A percentile compares a stretch with the other conserved stretches of the same genome.
These are phyloP conservation scores for Molothrus ater DNA, from an alignment of 2,797 vertebrate genomes.

Conservation along the genomic window DNA sequence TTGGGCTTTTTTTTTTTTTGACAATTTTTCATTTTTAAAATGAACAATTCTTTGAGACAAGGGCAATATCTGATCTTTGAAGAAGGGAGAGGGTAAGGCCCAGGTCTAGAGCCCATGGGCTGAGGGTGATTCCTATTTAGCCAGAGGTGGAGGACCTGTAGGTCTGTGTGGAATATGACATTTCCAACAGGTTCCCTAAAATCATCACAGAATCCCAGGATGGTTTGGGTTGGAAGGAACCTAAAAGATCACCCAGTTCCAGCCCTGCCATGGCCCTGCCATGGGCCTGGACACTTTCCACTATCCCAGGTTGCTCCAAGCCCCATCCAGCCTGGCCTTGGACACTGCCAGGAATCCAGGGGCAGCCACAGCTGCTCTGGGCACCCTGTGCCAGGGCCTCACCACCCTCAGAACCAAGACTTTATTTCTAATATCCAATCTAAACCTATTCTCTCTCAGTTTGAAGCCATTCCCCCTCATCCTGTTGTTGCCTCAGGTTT, in stretches of 20 bases:
- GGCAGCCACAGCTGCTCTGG: background rate
- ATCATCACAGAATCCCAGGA: background rate
- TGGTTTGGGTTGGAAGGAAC: background rate
- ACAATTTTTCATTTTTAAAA: background rate
- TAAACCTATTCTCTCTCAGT: too few relatives aligned
- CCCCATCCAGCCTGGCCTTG: rapidly evolving
- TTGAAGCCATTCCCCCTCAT: too few relatives aligned
- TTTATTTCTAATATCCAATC: too few relatives aligned
- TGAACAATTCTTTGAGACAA: background rate
- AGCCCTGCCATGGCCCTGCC: background rate
- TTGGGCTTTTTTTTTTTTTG: rapidly evolving
- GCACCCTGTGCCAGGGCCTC: too few relatives aligned
- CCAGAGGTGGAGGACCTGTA: background rate
- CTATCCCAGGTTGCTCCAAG: rapidly evolving
- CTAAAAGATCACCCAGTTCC: rapidly evolving
- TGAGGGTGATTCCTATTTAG: background rate
- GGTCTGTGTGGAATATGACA: background rate
- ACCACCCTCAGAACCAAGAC: too few relatives aligned
- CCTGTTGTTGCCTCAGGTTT: too few relatives aligned
- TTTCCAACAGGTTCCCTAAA: rapidly evolving
- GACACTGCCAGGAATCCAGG: background rate
- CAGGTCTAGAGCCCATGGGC: background rate
- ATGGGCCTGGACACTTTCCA: background rate
- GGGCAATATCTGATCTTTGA: background rate
- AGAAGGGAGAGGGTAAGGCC: background rate